These are phyloP conservation scores for Eupithecia subumbrata DNA, from an alignment of 2,888 invertebrate species.

Conservation along the genomic window DNA sequence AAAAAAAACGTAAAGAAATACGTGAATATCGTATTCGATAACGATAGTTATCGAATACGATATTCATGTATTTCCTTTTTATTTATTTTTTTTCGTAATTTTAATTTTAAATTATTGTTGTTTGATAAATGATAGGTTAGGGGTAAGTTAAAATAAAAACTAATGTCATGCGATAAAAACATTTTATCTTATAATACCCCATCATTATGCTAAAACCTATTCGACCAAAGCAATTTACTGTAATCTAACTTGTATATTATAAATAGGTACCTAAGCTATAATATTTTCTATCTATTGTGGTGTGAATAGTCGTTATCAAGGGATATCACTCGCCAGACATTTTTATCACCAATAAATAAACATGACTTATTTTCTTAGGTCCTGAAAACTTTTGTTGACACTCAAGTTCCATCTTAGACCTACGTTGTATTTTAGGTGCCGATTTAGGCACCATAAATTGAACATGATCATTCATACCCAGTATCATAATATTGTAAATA, in stretches of 20 bases:
- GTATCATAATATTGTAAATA: slow-evolving; percentile 1
- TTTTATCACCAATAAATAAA: not conserved
- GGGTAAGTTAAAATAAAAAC: not conserved
- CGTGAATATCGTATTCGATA: no score
- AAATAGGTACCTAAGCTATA: slow-evolving; percentile 54
- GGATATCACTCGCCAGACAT: not conserved
- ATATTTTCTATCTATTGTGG: slow-evolving; percentile 45
- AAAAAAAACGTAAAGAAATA: no score
- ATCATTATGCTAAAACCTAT: slow-evolving; percentile 17
- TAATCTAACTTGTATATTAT: slow-evolving; percentile 41
- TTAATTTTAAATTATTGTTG: not conserved
- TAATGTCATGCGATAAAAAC: not conserved
- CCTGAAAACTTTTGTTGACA: not conserved
- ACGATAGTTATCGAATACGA: not conserved
- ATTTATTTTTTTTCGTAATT: not conserved
- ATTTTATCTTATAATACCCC: not conserved
- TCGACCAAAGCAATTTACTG: slow-evolving; percentile 71
- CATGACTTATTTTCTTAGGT: not conserved
- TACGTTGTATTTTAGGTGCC: not conserved
- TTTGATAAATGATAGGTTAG: not conserved
- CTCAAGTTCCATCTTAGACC: not conserved
- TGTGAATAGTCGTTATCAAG: slow-evolving; percentile 52
- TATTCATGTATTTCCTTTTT: not conserved
- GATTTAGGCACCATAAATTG: not conserved
- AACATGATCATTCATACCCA: not conserved